phyloP scores from a whole-genome alignment of 2,888 invertebrate species.

The Lepidonotus clava region DNA sequence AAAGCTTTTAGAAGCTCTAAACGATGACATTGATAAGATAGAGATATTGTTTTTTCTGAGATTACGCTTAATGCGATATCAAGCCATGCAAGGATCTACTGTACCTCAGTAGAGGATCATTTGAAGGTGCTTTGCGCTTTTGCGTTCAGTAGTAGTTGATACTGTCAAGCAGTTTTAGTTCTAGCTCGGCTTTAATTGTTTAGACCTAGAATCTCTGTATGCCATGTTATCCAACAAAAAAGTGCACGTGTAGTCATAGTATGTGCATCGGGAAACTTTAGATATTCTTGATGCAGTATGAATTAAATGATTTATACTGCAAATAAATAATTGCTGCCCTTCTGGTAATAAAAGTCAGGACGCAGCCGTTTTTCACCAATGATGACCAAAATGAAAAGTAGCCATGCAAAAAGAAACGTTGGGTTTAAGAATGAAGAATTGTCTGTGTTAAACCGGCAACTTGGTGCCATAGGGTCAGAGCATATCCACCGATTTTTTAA shows the following conservation, averaged over 20 bases:
- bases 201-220: conserved; percentile 25
- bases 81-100: conserved; percentile 41
- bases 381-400: background rate
- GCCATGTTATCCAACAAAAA: background rate
- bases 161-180: conserved; percentile 31
- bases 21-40: conserved; percentile 11
- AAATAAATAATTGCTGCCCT: too few species aligned
- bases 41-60: conserved; percentile 30
- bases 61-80: conserved; percentile 35
- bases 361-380: conserved; percentile 23
- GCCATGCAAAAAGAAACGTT: background rate
- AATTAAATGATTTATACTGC: too few species aligned
- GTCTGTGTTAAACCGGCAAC: too few species aligned
- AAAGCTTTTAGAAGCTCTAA: conserved; percentile 48
- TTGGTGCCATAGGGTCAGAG: background rate
- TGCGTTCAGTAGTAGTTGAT: conserved; percentile 42
- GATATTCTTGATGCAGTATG: too few species aligned
- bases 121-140: conserved; percentile 36
- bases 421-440: too few species aligned
- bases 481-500: background rate
- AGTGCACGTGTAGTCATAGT: background rate
- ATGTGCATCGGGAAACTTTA: too few species aligned
- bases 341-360: background rate
- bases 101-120: background rate
- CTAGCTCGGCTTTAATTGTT: conserved; percentile 18